phyloP scores from a whole-genome alignment of 2,888 invertebrate genomes.

The Lithophane socia region DNA sequence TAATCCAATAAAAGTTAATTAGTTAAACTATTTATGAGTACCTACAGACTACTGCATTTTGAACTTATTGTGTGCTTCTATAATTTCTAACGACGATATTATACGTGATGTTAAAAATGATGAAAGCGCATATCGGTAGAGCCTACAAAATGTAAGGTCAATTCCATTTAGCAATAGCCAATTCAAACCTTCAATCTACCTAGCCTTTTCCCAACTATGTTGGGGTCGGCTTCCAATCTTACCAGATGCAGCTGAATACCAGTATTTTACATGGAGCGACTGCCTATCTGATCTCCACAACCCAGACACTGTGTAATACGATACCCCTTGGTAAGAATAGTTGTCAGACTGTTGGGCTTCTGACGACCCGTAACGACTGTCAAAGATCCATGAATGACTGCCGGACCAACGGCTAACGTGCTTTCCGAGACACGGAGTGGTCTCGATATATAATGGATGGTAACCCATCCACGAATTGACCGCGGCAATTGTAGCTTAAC shows the following conservation, averaged over 20 bases:
- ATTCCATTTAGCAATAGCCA: no score
- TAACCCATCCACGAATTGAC: not conserved
- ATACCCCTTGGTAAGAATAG: not conserved
- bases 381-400: not conserved
- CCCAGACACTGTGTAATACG: not conserved
- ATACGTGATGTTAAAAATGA: not conserved
- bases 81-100: not conserved
- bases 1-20: slow-evolving; percentile 19
- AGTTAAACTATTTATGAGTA: not conserved
- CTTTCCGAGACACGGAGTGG: no score
- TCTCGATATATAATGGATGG: not conserved
- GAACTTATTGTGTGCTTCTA: not conserved
- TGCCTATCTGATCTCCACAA: not conserved
- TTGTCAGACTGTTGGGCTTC: not conserved
- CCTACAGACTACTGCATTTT: not conserved
- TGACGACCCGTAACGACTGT: not conserved
- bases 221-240: no score
- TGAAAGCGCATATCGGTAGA: no score
- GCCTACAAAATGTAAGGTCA: not conserved
- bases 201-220: not conserved
- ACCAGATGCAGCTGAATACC: not conserved
- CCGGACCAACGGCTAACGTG: no score
- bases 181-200: not conserved
- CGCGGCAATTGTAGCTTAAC: no score
- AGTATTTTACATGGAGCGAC: not conserved